A percentile compares a stretch with the other conserved stretches of the same genome.
These are phyloP conservation scores for Eupithecia subumbrata DNA, from an alignment of 2,888 invertebrate species.

Conservation along the genomic window DNA sequence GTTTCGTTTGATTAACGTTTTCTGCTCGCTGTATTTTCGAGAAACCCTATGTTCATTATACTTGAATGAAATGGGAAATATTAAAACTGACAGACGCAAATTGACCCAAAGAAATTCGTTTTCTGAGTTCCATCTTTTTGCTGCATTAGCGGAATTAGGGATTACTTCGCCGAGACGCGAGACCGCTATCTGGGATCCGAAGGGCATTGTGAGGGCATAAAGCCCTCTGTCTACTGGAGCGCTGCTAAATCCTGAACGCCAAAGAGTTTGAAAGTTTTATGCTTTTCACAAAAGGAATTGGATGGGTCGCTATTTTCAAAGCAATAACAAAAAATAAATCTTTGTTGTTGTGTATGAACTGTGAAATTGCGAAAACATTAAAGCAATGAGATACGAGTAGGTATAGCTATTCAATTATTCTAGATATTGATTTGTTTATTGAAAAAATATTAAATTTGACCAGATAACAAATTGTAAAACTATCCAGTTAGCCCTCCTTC, in stretches of 20 bases:
- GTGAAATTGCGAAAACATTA: background rate
- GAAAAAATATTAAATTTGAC: background rate
- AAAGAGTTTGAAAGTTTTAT: conserved; percentile 10
- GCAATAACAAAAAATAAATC: background rate
- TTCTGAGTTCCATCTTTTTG: conserved; percentile 36
- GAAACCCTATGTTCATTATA: conserved; percentile 10
- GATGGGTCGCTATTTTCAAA: conserved; percentile 5
- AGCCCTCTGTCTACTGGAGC: conserved; percentile 18
- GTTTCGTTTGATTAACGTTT: conserved; percentile 9
- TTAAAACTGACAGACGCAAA: conserved; percentile 27
- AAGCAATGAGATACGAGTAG: background rate
- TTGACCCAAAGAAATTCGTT: conserved; percentile 24
- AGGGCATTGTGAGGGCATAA: conserved; percentile 19
- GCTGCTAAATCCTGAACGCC: background rate
- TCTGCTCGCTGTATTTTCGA: background rate
- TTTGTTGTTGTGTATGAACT: background rate
- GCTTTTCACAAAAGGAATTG: conserved; percentile 2
- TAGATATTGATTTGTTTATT: background rate
- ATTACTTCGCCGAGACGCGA: conserved; percentile 32
- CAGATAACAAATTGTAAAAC: background rate
- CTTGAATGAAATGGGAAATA: conserved; percentile 19
- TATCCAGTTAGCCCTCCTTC: background rate
- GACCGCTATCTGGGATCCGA: conserved; percentile 27
- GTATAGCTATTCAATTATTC: background rate
- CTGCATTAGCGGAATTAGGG: conserved; percentile 44